These are phyloP conservation scores for Dolichoris vasculosae DNA, from an alignment of 1,140 invertebrate species.

Conservation along the genomic window DNA sequence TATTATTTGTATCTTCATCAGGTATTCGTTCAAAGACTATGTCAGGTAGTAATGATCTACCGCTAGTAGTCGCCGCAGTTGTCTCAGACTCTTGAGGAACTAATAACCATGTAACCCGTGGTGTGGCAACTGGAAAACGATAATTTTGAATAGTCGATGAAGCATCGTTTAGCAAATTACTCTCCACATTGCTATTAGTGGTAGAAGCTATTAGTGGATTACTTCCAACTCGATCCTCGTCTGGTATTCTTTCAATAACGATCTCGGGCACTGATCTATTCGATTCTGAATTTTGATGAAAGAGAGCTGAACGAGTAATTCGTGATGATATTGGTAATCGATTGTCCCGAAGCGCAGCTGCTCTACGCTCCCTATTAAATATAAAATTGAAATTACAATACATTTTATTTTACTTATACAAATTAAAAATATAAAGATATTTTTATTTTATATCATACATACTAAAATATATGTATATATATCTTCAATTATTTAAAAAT, in stretches of 20 bases:
- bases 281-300: neutral
- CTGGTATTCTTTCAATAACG: constrained; percentile 24
- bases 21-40: constrained; percentile 55
- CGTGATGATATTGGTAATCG: constrained; percentile 13
- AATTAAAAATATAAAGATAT: neutral
- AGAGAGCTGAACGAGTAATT: neutral
- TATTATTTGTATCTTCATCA: constrained; percentile 43
- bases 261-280: constrained; percentile 26
- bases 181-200: neutral
- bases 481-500: too few relatives aligned
- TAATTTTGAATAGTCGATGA: neutral
- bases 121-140: neutral
- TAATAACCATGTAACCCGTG: neutral
- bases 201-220: neutral
- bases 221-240: neutral
- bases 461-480: too few relatives aligned
- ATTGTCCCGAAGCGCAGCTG: neutral
- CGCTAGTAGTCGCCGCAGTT: neutral
- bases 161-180: neutral
- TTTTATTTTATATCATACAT: neutral
- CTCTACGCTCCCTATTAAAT: constrained; percentile 32
- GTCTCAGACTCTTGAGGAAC: constrained; percentile 5
- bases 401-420: neutral
- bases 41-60: constrained; percentile 47
- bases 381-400: neutral